These are phyloP conservation scores for Bucco capensis DNA, from an alignment of 2,113 vertebrate genomes.

Conservation along the genomic window DNA sequence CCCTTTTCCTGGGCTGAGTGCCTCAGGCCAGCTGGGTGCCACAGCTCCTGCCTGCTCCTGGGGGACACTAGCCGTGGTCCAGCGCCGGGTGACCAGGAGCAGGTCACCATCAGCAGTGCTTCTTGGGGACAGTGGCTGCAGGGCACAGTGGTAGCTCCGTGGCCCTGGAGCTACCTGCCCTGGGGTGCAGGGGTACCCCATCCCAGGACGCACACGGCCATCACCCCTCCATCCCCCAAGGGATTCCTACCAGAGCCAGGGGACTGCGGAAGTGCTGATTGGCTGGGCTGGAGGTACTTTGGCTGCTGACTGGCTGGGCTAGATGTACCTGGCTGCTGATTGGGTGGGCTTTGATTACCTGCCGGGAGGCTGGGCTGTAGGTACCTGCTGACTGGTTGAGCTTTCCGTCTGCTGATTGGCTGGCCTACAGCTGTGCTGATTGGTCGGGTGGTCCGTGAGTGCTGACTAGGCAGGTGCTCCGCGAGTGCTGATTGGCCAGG, in stretches of 20 bases:
- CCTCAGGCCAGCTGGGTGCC: not conserved
- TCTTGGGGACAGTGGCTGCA: not conserved
- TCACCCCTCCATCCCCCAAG: too few species aligned
- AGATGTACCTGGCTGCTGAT: not conserved
- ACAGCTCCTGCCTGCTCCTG: not conserved
- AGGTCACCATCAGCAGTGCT: too few species aligned
- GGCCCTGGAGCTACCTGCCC: not conserved
- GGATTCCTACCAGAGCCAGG: accelerated
- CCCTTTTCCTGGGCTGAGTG: not conserved
- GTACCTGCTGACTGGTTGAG: not conserved
- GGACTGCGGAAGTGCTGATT: not conserved
- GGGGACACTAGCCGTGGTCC: not conserved
- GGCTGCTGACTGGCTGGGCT: not conserved
- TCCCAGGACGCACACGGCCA: too few species aligned
- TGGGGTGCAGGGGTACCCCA: not conserved
- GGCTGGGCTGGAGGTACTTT: not conserved
- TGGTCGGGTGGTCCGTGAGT: not conserved
- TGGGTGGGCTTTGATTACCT: accelerated
- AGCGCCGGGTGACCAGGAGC: not conserved
- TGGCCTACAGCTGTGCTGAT: not conserved
- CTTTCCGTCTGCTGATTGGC: not conserved
- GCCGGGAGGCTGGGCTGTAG: not conserved
- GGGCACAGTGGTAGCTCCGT: not conserved
- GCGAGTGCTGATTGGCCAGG: not conserved
- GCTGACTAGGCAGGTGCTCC: not conserved